Evolutionary conservation across 2,888 invertebrate genomes (phyloP).

Genomic region (Scaptomyza parva): DNA sequence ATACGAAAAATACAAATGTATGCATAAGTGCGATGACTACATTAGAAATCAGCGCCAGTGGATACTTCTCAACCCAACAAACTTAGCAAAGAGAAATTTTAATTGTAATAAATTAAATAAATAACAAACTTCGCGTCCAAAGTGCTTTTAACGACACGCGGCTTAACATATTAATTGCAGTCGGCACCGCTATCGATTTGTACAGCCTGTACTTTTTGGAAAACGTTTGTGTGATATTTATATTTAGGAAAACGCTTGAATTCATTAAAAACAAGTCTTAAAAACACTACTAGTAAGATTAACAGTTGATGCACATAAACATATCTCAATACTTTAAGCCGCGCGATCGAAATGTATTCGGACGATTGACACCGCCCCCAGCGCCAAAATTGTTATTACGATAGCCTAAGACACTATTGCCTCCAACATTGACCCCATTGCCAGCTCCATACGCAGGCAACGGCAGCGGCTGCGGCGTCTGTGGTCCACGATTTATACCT

Average conservation of each 20-base stretch:
- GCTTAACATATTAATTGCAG: constrained; percentile 22
- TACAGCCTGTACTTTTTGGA: constrained; percentile 45
- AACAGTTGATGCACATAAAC: constrained; percentile 19
- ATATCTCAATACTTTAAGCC: constrained; percentile 81
- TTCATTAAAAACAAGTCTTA: constrained; percentile 45
- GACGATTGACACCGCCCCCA: constrained; percentile 56
- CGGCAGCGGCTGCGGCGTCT: constrained; percentile 31
- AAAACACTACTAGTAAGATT: constrained; percentile 33
- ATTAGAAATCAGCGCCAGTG: constrained; percentile 44
- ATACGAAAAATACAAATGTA: constrained; percentile 44
- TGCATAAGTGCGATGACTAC: constrained; percentile 35
- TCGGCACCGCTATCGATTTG: constrained; percentile 48
- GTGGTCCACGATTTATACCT: constrained; percentile 65
- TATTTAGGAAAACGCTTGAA: constrained; percentile 34
- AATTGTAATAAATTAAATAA: constrained; percentile 13
- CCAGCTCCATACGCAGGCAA: constrained; percentile 23
- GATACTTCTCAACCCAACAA: constrained; percentile 26
- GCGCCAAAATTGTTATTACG: constrained; percentile 57
- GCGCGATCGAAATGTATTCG: constrained; percentile 78
- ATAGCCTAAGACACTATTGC: constrained; percentile 53
- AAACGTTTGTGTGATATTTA: constrained; percentile 4
- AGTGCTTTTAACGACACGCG: constrained; percentile 23
- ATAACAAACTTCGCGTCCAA: constrained; percentile 17
- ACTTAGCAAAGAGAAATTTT: constrained; percentile 12
- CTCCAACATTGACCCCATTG: constrained; percentile 31